Evolutionary conservation across 2,797 vertebrate genomes (phyloP).

Genomic region (Pampus argenteus): DNA sequence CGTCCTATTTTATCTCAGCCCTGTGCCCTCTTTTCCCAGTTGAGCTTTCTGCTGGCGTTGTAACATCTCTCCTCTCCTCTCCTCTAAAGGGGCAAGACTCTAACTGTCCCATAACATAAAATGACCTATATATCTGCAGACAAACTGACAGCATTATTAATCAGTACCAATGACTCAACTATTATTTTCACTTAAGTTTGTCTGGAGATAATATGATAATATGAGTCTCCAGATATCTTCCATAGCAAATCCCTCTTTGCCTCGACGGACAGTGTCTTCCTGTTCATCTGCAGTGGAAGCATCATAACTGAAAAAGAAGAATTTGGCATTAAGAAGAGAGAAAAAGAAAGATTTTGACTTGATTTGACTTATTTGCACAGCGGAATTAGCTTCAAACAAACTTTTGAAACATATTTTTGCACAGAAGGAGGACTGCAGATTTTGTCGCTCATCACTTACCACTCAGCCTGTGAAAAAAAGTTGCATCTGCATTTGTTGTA

Average conservation of each 20-base stretch:
- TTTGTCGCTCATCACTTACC: too few relatives aligned
- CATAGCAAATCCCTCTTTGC: too few relatives aligned
- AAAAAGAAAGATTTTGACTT: neutral
- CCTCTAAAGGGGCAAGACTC: neutral
- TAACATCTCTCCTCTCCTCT: conserved; percentile 22
- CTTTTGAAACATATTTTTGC: too few relatives aligned
- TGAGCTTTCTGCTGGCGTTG: conserved; percentile 5
- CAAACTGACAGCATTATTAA: conserved; percentile 47
- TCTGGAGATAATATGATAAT: too few relatives aligned
- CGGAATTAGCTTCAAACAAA: neutral
- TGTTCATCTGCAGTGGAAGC: too few relatives aligned
- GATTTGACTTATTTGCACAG: neutral
- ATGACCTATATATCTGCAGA: conserved; percentile 32
- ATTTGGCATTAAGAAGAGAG: too few relatives aligned
- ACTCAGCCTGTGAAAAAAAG: too few relatives aligned
- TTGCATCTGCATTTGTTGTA: too few relatives aligned
- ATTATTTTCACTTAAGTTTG: conserved; percentile 32
- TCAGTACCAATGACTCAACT: conserved; percentile 42
- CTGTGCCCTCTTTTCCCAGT: conserved; percentile 24
- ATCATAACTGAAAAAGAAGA: too few relatives aligned
- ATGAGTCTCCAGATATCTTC: too few relatives aligned
- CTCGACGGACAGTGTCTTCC: too few relatives aligned
- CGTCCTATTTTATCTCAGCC: conserved; percentile 28
- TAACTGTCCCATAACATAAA: conserved; percentile 21
- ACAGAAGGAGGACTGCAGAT: too few relatives aligned